Percentiles rank a stretch among this genome's conserved stretches.
Conservation (phyloP, 2,797 vertebrate species). For the Acanthurus leucopareius region DNA sequence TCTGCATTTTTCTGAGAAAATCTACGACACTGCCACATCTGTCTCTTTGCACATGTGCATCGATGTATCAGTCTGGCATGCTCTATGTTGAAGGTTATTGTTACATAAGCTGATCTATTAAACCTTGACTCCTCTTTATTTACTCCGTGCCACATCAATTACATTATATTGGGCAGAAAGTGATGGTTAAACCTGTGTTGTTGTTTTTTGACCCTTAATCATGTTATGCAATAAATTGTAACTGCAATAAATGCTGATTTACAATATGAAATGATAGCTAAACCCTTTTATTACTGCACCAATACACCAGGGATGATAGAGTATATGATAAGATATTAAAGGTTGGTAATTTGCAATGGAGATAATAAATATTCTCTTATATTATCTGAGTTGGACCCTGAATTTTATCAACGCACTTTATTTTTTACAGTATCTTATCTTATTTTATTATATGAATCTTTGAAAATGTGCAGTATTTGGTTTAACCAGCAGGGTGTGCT, state of each 20-base stretch:
- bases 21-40: neutral
- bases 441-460: neutral
- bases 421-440: neutral
- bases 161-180: neutral
- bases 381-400: neutral
- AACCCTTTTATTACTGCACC: neutral
- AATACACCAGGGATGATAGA: neutral
- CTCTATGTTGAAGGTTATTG: constrained; percentile 46
- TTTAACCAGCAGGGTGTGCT: constrained; percentile 64
- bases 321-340: neutral
- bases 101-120: constrained; percentile 21
- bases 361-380: neutral
- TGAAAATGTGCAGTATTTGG: neutral
- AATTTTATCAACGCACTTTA: neutral
- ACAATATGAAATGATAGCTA: neutral
- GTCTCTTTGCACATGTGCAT: neutral
- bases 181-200: neutral
- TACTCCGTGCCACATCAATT: constrained; percentile 5
- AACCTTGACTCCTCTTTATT: constrained; percentile 35
- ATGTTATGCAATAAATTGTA: neutral
- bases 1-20: neutral
- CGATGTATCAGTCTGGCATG: neutral
- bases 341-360: neutral
- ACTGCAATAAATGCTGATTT: neutral
- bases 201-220: neutral